A percentile compares a stretch with the other conserved stretches of the same genome.
phyloP scores from a whole-genome alignment of 2,888 invertebrate genomes.

The Scaptomyza caliginosa region DNA sequence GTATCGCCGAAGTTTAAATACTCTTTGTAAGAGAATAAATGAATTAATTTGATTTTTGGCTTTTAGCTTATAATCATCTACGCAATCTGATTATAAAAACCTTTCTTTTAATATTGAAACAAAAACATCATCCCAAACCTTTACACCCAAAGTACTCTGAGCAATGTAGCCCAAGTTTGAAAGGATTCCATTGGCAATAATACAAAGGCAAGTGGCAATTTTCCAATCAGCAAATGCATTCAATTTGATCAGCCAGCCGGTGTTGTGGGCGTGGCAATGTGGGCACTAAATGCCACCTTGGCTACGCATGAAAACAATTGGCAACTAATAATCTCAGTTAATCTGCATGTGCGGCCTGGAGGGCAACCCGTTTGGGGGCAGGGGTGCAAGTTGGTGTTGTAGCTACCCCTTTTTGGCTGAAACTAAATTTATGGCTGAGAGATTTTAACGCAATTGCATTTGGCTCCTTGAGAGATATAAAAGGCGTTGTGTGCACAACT shows the following conservation, averaged over 20 bases:
- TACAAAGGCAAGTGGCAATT: constrained; percentile 74
- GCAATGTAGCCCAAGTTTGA: background rate
- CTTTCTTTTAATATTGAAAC: background rate
- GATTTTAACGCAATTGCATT: constrained; percentile 53
- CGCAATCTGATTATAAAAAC: background rate
- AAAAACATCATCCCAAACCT: constrained; percentile 9
- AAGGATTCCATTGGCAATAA: constrained; percentile 5
- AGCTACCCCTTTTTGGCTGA: constrained; percentile 5
- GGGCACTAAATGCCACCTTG: constrained; percentile 65
- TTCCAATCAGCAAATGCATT: constrained; percentile 84
- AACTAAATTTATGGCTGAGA: constrained; percentile 41
- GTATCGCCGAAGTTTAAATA: background rate
- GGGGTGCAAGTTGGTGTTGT: background rate
- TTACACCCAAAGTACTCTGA: constrained; percentile 18
- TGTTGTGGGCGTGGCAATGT: constrained; percentile 37
- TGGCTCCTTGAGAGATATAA: constrained; percentile 53
- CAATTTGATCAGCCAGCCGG: constrained; percentile 76
- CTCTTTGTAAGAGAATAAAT: no score
- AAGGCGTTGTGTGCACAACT: constrained; percentile 39
- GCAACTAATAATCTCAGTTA: constrained; percentile 82
- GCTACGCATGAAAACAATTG: constrained; percentile 78
- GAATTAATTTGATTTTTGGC: no score
- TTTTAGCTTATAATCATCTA: background rate
- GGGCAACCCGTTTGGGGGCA: no score
- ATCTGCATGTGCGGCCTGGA: constrained; percentile 63